Evolutionary conservation across 2,797 vertebrate genomes (phyloP), one percentile per base, ranked within the genome.

Genomic region (Nothura maculosa): DNA sequence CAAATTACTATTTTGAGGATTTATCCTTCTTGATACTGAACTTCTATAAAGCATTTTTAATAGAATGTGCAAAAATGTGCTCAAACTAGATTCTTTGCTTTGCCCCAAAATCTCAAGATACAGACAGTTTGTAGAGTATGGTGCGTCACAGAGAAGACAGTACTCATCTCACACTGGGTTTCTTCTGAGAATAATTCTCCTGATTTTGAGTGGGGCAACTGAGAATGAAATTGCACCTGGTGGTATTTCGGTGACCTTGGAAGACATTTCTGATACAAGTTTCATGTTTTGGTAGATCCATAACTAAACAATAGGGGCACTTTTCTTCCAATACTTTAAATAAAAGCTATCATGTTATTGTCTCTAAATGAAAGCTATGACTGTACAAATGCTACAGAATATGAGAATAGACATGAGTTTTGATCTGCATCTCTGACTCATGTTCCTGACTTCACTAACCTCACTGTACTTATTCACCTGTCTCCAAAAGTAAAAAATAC

Each of bases 391-490:
- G 70, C 20, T 85, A 85, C 48, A 68, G 45, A 47, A 64, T 27
- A 88, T 0, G 0, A 60, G 77, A 75, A 87, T 48, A 78, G 45
- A 90, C 77, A 94, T 52, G 68, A 84, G 34, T 80, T 90, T 67
- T 90, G 85, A 92, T 92, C 83, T 88, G 22, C 72, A 90, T 77
- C 87, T 93, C 74, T 96, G 88, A 91, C 68, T 93, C 94, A 95
- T 3, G 2, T 64, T 82, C 75, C 74, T 55, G 66, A 82, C 92
- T 81, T 94, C 75, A 89, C 85, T 93, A 91, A 93, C 60, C 75
- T 94, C 68, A 42, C 43, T 66, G 64, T 88, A 93, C 78, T 92
- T 79, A 77, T 57, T 91, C 79, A 94, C 94, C 87, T 94, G 55
- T 79, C 57, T 79, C 70, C 61, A 48, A 77, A 58, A 90, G 48